These are phyloP conservation scores for Aporophyla lueneburgensis DNA, from an alignment of 2,888 invertebrate genomes.

Conservation along the genomic window DNA sequence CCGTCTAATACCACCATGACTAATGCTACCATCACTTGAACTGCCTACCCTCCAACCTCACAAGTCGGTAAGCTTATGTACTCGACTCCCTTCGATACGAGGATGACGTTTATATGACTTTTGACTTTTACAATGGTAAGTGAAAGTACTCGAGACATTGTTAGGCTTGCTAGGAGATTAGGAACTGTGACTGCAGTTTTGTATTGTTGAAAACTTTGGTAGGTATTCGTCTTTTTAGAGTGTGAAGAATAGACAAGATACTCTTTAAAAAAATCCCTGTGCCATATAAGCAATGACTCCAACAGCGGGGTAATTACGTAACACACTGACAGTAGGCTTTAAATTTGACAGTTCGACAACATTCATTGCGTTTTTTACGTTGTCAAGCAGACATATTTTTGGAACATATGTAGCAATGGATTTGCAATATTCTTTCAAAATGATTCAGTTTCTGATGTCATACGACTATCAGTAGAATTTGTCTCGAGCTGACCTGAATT, in stretches of 20 bases:
- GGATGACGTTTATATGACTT: slow-evolving; percentile 2
- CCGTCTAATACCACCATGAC: slow-evolving; percentile 32
- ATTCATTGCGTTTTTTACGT: no score
- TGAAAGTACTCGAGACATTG: slow-evolving; percentile 16
- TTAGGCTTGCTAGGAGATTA: not conserved
- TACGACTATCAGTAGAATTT: not conserved
- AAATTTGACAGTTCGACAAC: no score
- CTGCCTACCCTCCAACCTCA: slow-evolving; percentile 29
- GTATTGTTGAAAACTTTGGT: not conserved
- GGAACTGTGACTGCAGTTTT: not conserved
- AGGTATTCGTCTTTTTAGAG: not conserved
- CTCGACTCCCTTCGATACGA: slow-evolving; percentile 7
- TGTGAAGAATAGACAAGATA: not conserved
- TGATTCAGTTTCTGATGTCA: not conserved
- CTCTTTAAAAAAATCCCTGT: not conserved
- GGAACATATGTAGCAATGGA: no score
- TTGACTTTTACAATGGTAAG: slow-evolving; percentile 31
- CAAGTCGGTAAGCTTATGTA: slow-evolving; percentile 37
- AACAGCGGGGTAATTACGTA: not conserved
- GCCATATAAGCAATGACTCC: not conserved
- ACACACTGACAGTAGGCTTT: no score
- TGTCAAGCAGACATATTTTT: no score
- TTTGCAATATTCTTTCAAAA: no score
- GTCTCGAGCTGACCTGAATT: no score
- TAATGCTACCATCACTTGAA: slow-evolving; percentile 44